Base-by-base conservation (phyloP, 1,140 invertebrate genomes). In the Drosophila nannoptera region DNA sequence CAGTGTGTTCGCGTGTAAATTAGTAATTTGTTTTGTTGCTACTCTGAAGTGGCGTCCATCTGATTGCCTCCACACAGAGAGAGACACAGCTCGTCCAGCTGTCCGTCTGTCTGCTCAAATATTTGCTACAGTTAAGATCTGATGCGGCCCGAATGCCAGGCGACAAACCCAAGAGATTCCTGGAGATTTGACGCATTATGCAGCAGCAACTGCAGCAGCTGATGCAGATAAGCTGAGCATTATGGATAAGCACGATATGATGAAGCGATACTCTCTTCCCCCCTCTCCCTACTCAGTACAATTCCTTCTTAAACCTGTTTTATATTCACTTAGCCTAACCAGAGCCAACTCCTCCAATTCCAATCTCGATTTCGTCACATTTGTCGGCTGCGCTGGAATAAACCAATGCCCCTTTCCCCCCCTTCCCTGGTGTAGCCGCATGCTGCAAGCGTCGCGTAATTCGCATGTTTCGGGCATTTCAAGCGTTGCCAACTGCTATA, bases 391-490 rank as follows among this genome's bases (percentile, higher is more conserved):
- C 49, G 9, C 11, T 14, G n/a, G n/a, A n/a, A n/a, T n/a, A n/a
- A n/a, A n/a, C n/a, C n/a, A n/a, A n/a, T n/a, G n/a, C n/a, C n/a
- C n/a, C n/a, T n/a, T n/a, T n/a, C n/a, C n/a, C n/a, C n/a, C n/a
- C 46, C 42, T 5, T 2, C 65, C 65, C 31, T 36, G 65, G 38
- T 64, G 59, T 32, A 4, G 29, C 7, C 29, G 36, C 42, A 59
- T 52, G 65, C 11, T 31, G 42, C 46, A 58, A 45, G 55, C 7
- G 32, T 22, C 56, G 70, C 60, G 72, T 78, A 83, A 84, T 84
- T 84, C 78, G 78, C 69, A 75, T 83, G 78, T 83, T 83, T 84
- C 49, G 70, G 61, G 31, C 78, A 75, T 67, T 74, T 70, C 53
- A 29, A 64, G 43, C 65, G 49, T 36, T 54, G 35, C 61, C 67